Conservation (phyloP, 2,113 vertebrate genomes). For the Antechinus flavipes region DNA sequence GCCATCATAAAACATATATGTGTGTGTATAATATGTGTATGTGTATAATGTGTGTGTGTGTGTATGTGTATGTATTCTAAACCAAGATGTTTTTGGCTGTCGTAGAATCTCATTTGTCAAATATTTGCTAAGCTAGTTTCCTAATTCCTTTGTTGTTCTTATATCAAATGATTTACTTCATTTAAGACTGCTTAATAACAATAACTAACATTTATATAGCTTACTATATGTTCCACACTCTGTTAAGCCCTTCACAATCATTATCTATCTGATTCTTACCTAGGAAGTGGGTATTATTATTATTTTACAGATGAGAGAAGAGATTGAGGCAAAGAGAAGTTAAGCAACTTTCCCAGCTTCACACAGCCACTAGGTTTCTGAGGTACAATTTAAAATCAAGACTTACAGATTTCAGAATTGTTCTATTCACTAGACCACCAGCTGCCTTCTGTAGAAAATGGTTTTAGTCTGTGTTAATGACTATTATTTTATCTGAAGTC, state of each 20-base stretch:
- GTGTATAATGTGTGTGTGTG: no score
- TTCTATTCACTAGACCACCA: not conserved
- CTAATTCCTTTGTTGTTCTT: not conserved
- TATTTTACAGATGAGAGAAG: not conserved
- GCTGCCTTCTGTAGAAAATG: not conserved
- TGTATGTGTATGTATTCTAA: not conserved
- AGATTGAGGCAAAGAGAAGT: not conserved
- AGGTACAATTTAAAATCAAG: not conserved
- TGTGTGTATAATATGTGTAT: no score
- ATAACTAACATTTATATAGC: not conserved
- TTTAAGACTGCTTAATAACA: not conserved
- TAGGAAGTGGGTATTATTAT: not conserved
- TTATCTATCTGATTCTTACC: not conserved
- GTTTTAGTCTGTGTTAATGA: not conserved
- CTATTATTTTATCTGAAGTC: not conserved
- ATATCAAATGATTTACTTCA: not conserved
- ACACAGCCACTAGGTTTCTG: not conserved
- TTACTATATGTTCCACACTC: no score
- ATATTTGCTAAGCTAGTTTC: not conserved
- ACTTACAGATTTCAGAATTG: not conserved
- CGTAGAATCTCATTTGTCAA: not conserved
- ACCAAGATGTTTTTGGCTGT: not conserved
- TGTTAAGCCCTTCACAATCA: not conserved
- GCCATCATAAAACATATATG: no score
- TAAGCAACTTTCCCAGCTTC: not conserved